These are phyloP conservation scores for Limnephilus rhombicus DNA, from an alignment of 2,888 invertebrate species.

Conservation along the genomic window DNA sequence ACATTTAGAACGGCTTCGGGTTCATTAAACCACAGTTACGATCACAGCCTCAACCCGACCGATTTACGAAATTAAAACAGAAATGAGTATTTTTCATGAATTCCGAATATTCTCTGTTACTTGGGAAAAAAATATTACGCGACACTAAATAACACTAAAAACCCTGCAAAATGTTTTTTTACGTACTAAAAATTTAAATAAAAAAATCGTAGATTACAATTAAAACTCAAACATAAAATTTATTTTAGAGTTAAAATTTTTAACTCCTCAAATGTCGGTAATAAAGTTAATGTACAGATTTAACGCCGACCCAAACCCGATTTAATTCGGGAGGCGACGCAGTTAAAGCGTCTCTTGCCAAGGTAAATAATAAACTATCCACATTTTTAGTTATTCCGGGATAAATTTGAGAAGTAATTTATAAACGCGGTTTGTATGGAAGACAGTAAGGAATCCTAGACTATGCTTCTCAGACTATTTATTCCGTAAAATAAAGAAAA, in stretches of 20 bases:
- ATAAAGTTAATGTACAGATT: not conserved
- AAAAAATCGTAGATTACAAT: not conserved
- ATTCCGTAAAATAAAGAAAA: not conserved
- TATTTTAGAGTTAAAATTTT: not conserved
- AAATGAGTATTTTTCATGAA: no score
- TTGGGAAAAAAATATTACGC: no score
- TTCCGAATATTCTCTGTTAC: no score
- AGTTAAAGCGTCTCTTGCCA: not conserved
- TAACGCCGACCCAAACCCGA: not conserved
- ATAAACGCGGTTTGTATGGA: not conserved
- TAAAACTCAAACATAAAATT: not conserved
- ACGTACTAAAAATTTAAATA: not conserved
- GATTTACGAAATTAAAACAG: no score
- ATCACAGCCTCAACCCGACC: no score
- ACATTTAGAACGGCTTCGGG: no score
- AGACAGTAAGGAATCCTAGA: not conserved
- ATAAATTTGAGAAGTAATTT: not conserved
- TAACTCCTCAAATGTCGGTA: not conserved
- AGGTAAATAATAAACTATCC: not conserved
- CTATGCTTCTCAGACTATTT: not conserved
- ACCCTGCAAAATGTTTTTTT: not conserved
- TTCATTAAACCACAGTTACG: no score
- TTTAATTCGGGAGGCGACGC: not conserved
- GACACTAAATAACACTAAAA: no score
- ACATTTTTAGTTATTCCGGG: not conserved